Evolutionary conservation across 2,797 vertebrate species (phyloP).

Genomic region (Lateolabrax maculatus): DNA sequence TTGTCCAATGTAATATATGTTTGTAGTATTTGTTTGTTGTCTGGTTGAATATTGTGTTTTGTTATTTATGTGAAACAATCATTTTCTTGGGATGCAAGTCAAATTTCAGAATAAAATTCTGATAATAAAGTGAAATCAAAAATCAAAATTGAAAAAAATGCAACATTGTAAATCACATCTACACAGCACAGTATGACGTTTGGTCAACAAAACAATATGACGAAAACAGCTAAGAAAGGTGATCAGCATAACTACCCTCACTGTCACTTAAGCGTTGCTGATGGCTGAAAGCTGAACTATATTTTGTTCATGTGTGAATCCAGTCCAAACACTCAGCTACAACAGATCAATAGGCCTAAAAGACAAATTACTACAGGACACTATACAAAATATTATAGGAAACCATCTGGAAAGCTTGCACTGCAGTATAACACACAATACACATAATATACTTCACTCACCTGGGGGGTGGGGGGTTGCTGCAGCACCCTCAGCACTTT

Average conservation of each 20-base stretch:
- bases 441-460: background rate
- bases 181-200: background rate
- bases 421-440: background rate
- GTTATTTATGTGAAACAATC: too few species aligned
- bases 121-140: too few species aligned
- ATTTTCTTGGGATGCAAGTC: too few species aligned
- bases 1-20: too few species aligned
- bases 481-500: background rate
- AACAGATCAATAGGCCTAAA: background rate
- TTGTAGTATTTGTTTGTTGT: too few species aligned
- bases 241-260: background rate
- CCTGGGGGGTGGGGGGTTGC: background rate
- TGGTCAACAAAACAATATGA: background rate
- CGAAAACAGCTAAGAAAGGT: background rate
- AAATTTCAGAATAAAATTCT: too few species aligned
- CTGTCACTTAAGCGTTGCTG: background rate
- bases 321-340: background rate
- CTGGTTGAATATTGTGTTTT: too few species aligned
- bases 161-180: background rate
- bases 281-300: background rate
- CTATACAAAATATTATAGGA: background rate
- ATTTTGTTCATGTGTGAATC: background rate
- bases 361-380: constrained; percentile 3
- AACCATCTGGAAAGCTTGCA: background rate
- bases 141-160: too few species aligned